Conservation (phyloP, 2,888 invertebrate species). For the Eugnorisma glareosa region DNA sequence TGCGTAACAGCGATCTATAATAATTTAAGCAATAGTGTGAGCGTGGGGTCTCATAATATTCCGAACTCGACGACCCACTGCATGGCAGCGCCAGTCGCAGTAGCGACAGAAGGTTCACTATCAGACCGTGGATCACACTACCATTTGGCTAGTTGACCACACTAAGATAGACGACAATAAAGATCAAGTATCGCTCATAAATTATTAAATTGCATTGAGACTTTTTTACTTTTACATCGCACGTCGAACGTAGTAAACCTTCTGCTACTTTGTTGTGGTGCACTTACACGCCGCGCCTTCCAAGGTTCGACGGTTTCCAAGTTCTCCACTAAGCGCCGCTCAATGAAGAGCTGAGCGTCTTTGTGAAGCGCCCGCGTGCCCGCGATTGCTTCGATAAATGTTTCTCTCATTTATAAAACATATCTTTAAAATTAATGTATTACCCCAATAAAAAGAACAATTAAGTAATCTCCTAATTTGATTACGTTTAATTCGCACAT, state of each 20-base stretch:
- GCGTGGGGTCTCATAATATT: not conserved
- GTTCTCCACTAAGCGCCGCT: not conserved
- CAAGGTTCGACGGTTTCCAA: too few species aligned
- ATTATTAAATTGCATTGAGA: not conserved
- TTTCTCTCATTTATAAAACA: not conserved
- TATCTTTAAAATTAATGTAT: not conserved
- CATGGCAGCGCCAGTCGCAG: not conserved
- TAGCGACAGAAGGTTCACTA: not conserved
- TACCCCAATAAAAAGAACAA: not conserved
- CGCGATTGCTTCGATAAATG: not conserved
- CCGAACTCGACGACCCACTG: not conserved
- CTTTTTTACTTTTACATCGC: not conserved
- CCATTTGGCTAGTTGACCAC: not conserved
- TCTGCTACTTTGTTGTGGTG: not conserved
- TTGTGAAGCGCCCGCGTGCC: not conserved
- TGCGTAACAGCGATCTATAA: not conserved
- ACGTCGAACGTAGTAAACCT: not conserved
- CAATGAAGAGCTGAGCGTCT: slow-evolving; percentile 7
- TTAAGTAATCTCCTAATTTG: not conserved
- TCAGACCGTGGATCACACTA: not conserved
- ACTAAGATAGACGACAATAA: not conserved
- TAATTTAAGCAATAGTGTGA: not conserved
- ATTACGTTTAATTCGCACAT: not conserved
- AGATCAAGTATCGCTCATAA: not conserved
- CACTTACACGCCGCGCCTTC: not conserved